Percentiles rank a stretch among this genome's conserved stretches.
These are phyloP conservation scores for Tuta absoluta DNA, from an alignment of 2,888 invertebrate species.

Conservation along the genomic window DNA sequence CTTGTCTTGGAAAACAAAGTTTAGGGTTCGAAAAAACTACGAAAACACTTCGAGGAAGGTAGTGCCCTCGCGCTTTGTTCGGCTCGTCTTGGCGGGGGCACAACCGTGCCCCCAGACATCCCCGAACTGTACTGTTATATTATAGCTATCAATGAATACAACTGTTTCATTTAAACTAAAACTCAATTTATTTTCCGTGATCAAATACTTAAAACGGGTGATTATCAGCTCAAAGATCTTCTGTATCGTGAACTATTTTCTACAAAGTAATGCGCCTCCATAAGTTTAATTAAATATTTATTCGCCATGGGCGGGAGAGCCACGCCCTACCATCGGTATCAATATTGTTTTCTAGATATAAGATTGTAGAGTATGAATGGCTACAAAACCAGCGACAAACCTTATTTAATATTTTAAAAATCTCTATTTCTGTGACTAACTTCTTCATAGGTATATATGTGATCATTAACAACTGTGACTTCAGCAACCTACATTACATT, in stretches of 20 bases:
- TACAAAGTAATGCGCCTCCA: conserved; percentile 59
- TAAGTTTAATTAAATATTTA: conserved; percentile 80
- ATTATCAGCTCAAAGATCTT: conserved; percentile 22
- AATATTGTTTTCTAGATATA: conserved; percentile 77
- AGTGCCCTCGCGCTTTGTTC: no score
- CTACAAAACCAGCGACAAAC: conserved; percentile 42
- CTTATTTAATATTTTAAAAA: neutral
- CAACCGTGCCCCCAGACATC: no score
- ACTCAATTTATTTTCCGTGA: conserved; percentile 7
- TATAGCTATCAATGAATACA: neutral
- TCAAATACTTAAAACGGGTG: conserved; percentile 12
- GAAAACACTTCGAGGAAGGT: no score
- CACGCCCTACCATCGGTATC: conserved; percentile 68
- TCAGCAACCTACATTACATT: no score
- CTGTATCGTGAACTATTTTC: conserved; percentile 18
- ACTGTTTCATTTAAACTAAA: neutral
- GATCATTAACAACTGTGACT: no score
- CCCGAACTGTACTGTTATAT: no score
- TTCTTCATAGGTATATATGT: no score
- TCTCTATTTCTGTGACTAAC: no score
- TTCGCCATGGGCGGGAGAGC: conserved; percentile 70
- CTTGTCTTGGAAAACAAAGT: no score
- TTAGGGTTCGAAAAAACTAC: no score
- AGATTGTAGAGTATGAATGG: conserved; percentile 52
- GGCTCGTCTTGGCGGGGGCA: no score